These are phyloP conservation scores for Zenarchopterus dispar DNA, from an alignment of 2,797 vertebrate species.

Conservation along the genomic window DNA sequence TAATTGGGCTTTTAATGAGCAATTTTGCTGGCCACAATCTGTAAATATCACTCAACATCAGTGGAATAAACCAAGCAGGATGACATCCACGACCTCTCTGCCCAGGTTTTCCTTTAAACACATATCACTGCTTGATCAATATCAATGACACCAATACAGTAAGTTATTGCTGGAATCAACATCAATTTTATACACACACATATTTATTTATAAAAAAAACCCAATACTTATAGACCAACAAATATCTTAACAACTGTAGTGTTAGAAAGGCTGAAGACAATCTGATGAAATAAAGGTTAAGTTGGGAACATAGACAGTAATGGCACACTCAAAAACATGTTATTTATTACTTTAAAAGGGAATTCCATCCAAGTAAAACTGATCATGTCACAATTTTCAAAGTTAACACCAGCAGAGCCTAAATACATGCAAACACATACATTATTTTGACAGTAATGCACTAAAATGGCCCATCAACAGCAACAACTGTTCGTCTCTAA, in stretches of 20 bases:
- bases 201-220: not conserved
- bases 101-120: slow-evolving; percentile 13
- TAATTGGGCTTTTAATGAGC: slow-evolving; percentile 86
- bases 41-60: slow-evolving; percentile 83
- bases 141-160: not conserved
- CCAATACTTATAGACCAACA: not conserved
- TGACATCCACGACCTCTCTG: slow-evolving; percentile 40
- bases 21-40: slow-evolving; percentile 79
- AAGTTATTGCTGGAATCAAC: not conserved
- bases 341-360: slow-evolving; percentile 54
- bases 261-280: no score
- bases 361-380: slow-evolving; percentile 40
- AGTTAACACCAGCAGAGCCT: slow-evolving; percentile 70
- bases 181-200: not conserved
- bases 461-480: slow-evolving; percentile 84
- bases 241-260: not conserved
- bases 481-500: slow-evolving; percentile 82
- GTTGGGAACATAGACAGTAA: slow-evolving; percentile 16
- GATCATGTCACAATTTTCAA: slow-evolving; percentile 65
- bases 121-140: slow-evolving; percentile 7
- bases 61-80: slow-evolving; percentile 63
- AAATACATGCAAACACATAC: slow-evolving; percentile 79
- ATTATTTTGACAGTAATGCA: slow-evolving; percentile 88
- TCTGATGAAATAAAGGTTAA: no score
- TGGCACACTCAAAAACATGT: slow-evolving; percentile 36